Conservation (phyloP, 2,797 vertebrate species). For the Nyctibius grandis region DNA sequence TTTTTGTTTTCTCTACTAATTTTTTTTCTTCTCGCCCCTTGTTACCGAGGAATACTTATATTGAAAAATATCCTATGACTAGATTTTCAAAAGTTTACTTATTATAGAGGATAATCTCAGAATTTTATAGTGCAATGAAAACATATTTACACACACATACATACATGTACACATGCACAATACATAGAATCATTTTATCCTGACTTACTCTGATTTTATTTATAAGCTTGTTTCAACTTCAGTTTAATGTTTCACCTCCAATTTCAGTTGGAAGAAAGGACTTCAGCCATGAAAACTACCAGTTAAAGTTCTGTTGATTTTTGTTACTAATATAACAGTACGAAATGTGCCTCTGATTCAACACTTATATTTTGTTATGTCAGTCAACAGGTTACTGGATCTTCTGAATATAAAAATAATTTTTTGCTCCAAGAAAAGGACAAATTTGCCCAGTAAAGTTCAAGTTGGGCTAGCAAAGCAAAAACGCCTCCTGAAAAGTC, state of each 20-base stretch:
- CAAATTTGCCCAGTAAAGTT: neutral
- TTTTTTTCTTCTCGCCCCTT: neutral
- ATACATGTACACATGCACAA: neutral
- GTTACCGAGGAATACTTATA: neutral
- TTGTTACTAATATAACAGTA: neutral
- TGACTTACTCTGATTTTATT: constrained; percentile 13
- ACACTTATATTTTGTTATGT: neutral
- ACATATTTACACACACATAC: neutral
- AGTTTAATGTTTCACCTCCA: neutral
- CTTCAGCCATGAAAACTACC: neutral
- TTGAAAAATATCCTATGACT: neutral
- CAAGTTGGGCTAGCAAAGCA: neutral
- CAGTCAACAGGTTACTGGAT: neutral
- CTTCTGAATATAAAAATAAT: neutral
- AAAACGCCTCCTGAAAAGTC: neutral
- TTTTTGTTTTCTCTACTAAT: neutral
- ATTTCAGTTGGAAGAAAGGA: neutral
- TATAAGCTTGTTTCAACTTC: neutral
- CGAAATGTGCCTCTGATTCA: neutral
- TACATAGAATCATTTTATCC: neutral
- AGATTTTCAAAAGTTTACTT: neutral
- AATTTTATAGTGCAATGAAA: constrained; percentile 22
- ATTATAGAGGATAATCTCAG: neutral
- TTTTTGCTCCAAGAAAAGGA: neutral
- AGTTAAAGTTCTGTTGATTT: constrained; percentile 13